Conservation (phyloP, 2,888 invertebrate genomes). For the Schizotus pectinicornis region DNA sequence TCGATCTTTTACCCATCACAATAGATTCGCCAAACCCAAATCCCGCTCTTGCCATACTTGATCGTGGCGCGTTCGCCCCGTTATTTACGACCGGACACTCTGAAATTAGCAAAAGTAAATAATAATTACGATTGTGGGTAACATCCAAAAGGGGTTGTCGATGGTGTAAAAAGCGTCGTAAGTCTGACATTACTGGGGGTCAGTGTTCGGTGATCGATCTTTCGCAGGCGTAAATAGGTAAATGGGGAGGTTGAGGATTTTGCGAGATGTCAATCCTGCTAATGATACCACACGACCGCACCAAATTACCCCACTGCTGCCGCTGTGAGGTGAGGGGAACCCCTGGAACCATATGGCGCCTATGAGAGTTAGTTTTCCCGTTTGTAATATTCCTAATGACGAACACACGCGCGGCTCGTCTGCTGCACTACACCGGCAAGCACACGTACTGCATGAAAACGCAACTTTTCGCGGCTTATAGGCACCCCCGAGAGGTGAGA, state of each 20-base stretch:
- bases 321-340: constrained; percentile 31
- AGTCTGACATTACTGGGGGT: constrained; percentile 22
- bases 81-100: neutral
- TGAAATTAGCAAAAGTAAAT: no score
- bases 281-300: constrained; percentile 60
- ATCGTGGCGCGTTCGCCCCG: no score
- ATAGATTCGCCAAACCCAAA: constrained; percentile 7
- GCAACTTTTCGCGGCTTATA: constrained; percentile 51
- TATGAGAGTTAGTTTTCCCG: constrained; percentile 60
- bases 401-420: constrained; percentile 54
- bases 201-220: constrained; percentile 39
- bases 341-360: constrained; percentile 57
- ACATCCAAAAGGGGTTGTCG: neutral
- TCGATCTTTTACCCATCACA: constrained; percentile 27
- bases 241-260: constrained; percentile 49
- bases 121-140: no score
- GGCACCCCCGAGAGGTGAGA: constrained; percentile 19
- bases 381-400: constrained; percentile 63
- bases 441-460: constrained; percentile 58
- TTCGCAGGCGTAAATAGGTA: constrained; percentile 45
- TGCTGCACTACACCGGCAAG: constrained; percentile 31
- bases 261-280: constrained; percentile 61
- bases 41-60: constrained; percentile 2
- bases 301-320: constrained; percentile 55
- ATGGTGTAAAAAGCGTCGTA: constrained; percentile 2